Evolutionary conservation across 2,113 vertebrate species (phyloP).

Genomic region (Himantopus leucocephalus): DNA sequence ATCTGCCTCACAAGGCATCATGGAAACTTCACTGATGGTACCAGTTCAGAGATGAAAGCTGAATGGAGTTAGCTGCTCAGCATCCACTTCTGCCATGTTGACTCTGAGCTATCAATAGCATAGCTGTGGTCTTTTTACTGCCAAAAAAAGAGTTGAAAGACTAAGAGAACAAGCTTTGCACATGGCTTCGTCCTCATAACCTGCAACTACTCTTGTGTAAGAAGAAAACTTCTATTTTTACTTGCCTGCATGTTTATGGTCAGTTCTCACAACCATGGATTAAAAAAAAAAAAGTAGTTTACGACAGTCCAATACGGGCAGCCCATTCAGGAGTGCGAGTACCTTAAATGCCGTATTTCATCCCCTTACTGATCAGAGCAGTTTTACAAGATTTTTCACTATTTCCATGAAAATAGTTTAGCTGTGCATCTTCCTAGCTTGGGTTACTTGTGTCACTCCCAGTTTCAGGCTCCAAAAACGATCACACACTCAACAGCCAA

Average conservation of each 20-base stretch:
- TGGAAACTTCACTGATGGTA: fast-evolving
- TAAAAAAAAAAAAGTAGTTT: neutral
- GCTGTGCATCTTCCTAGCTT: neutral
- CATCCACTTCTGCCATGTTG: neutral
- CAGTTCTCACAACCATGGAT: neutral
- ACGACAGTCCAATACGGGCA: neutral
- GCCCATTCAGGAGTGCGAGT: neutral
- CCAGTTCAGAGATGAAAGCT: neutral
- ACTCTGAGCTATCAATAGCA: neutral
- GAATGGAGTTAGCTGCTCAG: neutral
- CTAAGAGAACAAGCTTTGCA: neutral
- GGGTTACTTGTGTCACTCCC: neutral
- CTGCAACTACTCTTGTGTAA: neutral
- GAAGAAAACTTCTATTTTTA: neutral
- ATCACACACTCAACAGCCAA: neutral
- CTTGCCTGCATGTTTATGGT: neutral
- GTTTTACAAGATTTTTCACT: neutral
- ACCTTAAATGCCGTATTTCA: neutral
- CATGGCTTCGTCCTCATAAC: neutral
- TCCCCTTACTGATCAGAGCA: neutral
- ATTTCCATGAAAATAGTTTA: neutral
- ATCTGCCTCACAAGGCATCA: neutral
- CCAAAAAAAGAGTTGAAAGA: neutral
- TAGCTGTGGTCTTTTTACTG: neutral
- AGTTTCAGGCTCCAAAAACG: neutral